Percentiles rank a stretch among this genome's conserved stretches.
Evolutionary conservation across 2,113 vertebrate genomes (phyloP).

Genomic region (Amphilophus citrinellus): DNA sequence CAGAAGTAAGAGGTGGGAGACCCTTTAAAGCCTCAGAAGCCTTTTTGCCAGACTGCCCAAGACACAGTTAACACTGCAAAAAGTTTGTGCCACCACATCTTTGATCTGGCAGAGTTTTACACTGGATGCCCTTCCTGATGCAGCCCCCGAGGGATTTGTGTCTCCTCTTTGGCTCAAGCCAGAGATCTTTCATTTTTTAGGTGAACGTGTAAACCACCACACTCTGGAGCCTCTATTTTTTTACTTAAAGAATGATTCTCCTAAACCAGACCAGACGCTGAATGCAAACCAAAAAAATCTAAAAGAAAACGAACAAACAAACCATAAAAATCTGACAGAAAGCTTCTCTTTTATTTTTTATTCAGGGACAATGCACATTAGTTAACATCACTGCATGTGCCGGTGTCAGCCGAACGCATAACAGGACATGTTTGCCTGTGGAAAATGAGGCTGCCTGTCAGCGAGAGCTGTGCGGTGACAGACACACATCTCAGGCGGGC

Average conservation of each 20-base stretch:
- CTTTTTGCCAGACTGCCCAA: not conserved
- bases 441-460: conserved; percentile 2
- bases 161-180: not conserved
- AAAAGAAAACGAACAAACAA: too few species aligned
- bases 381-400: not conserved
- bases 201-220: not conserved
- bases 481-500: not conserved
- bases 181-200: not conserved
- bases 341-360: not conserved
- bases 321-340: not conserved
- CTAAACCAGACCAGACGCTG: not conserved
- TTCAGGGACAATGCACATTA: not conserved
- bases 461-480: not conserved
- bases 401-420: not conserved
- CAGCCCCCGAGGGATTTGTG: not conserved
- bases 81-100: not conserved
- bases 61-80: not conserved
- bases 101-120: not conserved
- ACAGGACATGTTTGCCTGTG: conserved; percentile 8
- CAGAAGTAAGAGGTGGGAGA: too few species aligned
- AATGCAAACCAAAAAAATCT: too few species aligned
- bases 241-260: not conserved
- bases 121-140: not conserved
- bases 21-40: not conserved
- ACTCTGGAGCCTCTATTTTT: not conserved